Conservation (phyloP, 2,797 vertebrate species). For the Allobates femoralis region DNA sequence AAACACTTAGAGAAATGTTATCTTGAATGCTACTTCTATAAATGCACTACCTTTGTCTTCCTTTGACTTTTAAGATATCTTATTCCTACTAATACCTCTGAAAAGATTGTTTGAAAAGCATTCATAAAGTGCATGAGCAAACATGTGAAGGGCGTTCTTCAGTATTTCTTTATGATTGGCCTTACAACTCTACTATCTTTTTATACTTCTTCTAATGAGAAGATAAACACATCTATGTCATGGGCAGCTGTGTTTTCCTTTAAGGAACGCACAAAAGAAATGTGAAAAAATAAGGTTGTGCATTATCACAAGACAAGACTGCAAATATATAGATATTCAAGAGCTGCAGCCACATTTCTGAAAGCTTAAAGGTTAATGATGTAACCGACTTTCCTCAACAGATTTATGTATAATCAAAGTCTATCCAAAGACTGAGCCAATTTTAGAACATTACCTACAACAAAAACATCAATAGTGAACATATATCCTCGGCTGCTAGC, state of each 20-base stretch:
- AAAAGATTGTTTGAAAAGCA: conserved; percentile 82
- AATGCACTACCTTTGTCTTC: conserved; percentile 83
- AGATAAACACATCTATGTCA: conserved; percentile 79
- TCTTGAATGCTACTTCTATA: conserved; percentile 84
- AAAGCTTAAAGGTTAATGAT: conserved; percentile 82
- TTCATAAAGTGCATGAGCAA: conserved; percentile 80
- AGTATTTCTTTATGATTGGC: conserved; percentile 76
- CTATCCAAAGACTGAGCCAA: conserved; percentile 79
- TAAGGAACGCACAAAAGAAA: conserved; percentile 76
- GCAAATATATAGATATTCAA: conserved; percentile 80
- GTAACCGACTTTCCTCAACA: conserved; percentile 80
- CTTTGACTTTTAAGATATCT: conserved; percentile 80
- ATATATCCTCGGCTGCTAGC: conserved; percentile 66
- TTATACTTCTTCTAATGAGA: conserved; percentile 81
- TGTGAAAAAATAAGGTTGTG: conserved; percentile 69
- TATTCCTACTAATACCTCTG: conserved; percentile 79
- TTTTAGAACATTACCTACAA: conserved; percentile 81
- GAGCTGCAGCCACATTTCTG: conserved; percentile 71
- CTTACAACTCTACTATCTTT: conserved; percentile 79
- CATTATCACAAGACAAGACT: conserved; percentile 75
- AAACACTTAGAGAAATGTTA: conserved; percentile 83
- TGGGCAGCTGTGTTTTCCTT: conserved; percentile 81
- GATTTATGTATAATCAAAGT: conserved; percentile 92
- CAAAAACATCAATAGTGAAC: conserved; percentile 66
- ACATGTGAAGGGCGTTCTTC: conserved; percentile 80